Percentiles rank a stretch among this genome's conserved stretches.
Evolutionary conservation across 2,113 vertebrate genomes (phyloP).

Genomic region (Rhinoderma darwinii): DNA sequence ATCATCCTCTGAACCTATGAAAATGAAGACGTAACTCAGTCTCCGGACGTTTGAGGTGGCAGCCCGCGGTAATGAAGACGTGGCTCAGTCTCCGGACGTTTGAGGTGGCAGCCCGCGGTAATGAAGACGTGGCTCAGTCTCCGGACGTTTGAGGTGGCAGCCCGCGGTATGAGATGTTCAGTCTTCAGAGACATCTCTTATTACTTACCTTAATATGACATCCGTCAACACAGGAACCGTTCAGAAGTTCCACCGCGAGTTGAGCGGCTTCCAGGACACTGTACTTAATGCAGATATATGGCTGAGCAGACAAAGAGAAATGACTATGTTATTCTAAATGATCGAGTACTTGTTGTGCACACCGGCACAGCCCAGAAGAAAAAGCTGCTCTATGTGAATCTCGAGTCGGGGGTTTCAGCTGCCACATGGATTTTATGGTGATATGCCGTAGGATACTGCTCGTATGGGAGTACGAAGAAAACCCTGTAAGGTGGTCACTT

Average conservation of each 20-base stretch:
- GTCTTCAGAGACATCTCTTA: not conserved
- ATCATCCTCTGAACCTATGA: slow-evolving; percentile 83
- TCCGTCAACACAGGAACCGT: slow-evolving; percentile 71
- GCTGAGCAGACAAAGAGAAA: slow-evolving; percentile 67
- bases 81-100: not conserved
- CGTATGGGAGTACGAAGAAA: too few relatives aligned
- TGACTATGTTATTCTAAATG: not conserved
- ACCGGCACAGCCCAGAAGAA: too few relatives aligned
- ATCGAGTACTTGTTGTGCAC: too few relatives aligned
- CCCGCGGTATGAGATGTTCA: not conserved
- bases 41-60: not conserved
- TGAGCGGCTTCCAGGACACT: slow-evolving; percentile 83
- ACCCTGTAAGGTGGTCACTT: too few relatives aligned
- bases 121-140: not conserved
- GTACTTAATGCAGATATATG: slow-evolving; percentile 80
- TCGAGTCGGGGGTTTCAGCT: too few relatives aligned
- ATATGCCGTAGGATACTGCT: too few relatives aligned
- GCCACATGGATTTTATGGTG: too few relatives aligned
- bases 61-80: not conserved
- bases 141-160: not conserved
- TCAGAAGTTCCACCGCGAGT: slow-evolving; percentile 78
- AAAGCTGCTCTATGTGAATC: too few relatives aligned
- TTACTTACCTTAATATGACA: slow-evolving; percentile 69
- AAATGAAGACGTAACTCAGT: not conserved
- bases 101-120: not conserved